Base-by-base conservation (phyloP, 2,888 invertebrate genomes). In the Brassicogethes aeneus region DNA sequence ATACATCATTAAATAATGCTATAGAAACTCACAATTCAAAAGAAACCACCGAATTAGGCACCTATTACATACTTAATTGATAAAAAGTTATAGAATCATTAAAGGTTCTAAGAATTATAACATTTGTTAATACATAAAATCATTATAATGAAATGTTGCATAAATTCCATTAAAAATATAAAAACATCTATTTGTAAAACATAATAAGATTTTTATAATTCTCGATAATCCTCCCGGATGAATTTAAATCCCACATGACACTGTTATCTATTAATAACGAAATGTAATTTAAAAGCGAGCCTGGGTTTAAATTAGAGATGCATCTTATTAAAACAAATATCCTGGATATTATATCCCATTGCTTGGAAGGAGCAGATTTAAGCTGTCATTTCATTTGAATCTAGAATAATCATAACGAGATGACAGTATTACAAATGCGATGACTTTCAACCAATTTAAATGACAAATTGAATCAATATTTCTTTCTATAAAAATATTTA, bases 401-500 rank as follows among this genome's bases (percentile, higher is more conserved):
- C 55, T 59, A 55, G 55, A 62, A 62, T 65, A 65, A 66, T 64
- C 64, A 65, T 64, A 65, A 67, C 64, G 60, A 65, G 66, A 61
- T 61, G 68, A 66, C 65, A 66, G 64, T 60, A 58, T 60, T 65
- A 68, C 60, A 66, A 67, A 68, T 66, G 66, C 62, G 64, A 60
- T 60, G 64, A 65, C 65, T 66, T 65, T 58, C 57, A 62, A 64
- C 67, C 66, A 68, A 68, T 68, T 68, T 68, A 64, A 64, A 64
- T 67, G 68, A 68, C 59, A 65, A 66, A 68, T 66, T 65, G 66
- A 57, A 64, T 64, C 66, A 61, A 68, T 68, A 66, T 68, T 67
- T 68, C 67, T 65, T 67, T 63, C 63, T 64, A 63, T 66, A 65
- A 66, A 67, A 66, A 67, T 68, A 66, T 67, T 68, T 67, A 66